Evolutionary conservation across 1,140 invertebrate genomes (phyloP).

Genomic region (Ceratina australensis): DNA sequence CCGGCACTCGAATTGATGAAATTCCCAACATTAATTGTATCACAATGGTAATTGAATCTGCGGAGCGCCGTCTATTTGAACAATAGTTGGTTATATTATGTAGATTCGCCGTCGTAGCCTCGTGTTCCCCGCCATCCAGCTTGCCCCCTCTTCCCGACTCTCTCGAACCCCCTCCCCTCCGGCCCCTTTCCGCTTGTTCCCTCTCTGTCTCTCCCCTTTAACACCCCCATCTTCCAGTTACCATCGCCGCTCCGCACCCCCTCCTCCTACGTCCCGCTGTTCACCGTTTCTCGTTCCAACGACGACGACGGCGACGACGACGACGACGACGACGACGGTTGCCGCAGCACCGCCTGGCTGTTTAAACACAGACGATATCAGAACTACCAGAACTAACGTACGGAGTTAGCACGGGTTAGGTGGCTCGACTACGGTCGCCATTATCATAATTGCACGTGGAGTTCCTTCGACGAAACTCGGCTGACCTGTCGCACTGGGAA

Average conservation of each 20-base stretch:
- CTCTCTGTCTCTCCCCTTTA: conserved; percentile 23
- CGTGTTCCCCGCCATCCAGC: conserved; percentile 59
- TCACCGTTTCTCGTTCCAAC: conserved; percentile 39
- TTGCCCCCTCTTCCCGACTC: conserved; percentile 38
- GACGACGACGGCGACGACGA: conserved; percentile 64
- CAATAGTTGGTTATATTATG: conserved; percentile 81
- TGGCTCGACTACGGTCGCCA: conserved; percentile 68
- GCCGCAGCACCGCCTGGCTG: conserved; percentile 73
- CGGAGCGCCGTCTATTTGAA: conserved; percentile 80
- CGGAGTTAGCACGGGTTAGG: conserved; percentile 71
- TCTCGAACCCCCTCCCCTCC: background rate
- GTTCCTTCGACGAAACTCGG: conserved; percentile 66
- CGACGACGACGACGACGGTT: conserved; percentile 61
- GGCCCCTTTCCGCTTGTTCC: background rate
- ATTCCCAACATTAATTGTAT: conserved; percentile 81
- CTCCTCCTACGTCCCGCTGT: background rate
- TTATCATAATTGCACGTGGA: conserved; percentile 76
- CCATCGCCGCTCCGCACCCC: conserved; percentile 27
- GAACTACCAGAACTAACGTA: conserved; percentile 77
- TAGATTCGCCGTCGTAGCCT: conserved; percentile 78
- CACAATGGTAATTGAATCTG: conserved; percentile 81
- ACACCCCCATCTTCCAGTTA: conserved; percentile 28
- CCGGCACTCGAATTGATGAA: conserved; percentile 79
- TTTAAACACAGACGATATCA: conserved; percentile 80
- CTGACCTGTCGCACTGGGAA: conserved; percentile 65